Base-by-base conservation (phyloP, 2,888 invertebrate species). In the Drosophila subsilvestris region DNA sequence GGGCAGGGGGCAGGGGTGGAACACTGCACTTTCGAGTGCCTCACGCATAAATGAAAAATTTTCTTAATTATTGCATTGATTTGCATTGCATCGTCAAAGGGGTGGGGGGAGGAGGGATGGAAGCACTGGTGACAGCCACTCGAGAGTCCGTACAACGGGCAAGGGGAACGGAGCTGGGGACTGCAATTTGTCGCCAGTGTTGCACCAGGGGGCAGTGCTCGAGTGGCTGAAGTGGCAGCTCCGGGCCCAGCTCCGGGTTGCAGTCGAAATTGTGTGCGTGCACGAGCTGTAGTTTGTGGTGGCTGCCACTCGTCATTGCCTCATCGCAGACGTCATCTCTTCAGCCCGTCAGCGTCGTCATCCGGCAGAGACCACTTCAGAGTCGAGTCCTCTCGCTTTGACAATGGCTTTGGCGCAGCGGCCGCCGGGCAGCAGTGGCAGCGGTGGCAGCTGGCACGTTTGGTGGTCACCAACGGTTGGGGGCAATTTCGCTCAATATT, bases 51-150 rank as follows among this genome's bases (percentile, higher is more conserved):
- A 76, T 44, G 53, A 71, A 68, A 47, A 66, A 50, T 69, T 88
- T 86, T 74, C 89, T 89, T 86, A 86, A 86, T 86, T 86, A 89
- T 85, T 86, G 85, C 88, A 86, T 89, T 86, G 85, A 86, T 89
- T 89, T 78, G 74, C 60, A 80, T 48, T 45, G 56, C 50, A 67
- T 51, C 17, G 44, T 22, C n/a, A 53, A 58, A 49, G 48, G 57
- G 58, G 57, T 56, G 29, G 58, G 43, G 22, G 14, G 10, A 4
- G 7, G 29, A 3, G n/a, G 29, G 20, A 18, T 20, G 51, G 51
- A 6, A 1, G 22, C 61, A 63, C 50, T 37, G 37, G 6, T 51
- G 76, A 66, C 59, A 53, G 47, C 71, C 69, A 70, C 78, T 80
- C 75, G 55, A 80, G 70, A 69, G 62, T 65, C 77, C 73, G 32